Evolutionary conservation across 2,113 vertebrate genomes (phyloP).

Genomic region (Macaca nemestrina): DNA sequence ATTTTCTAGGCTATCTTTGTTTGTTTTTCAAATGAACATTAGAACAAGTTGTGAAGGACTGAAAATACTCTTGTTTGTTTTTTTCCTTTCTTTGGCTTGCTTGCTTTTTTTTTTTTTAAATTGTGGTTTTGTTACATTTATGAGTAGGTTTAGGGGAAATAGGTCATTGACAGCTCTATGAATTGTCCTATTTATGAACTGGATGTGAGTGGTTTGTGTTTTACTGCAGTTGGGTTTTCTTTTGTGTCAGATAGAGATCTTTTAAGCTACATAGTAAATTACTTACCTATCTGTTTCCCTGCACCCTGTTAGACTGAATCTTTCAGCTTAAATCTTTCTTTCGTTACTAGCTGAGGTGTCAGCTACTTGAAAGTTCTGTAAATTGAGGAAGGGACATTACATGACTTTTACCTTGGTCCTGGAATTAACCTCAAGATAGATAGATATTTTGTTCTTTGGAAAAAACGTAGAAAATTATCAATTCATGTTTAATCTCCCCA

Average conservation of each 20-base stretch:
- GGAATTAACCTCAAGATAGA: background rate
- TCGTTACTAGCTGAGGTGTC: background rate
- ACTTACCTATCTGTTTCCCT: background rate
- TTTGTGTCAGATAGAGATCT: background rate
- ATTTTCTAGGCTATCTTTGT: slow-evolving; percentile 5
- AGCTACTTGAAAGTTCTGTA: background rate
- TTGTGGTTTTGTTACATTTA: background rate
- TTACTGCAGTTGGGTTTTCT: background rate
- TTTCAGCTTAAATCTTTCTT: background rate
- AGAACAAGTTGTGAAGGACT: background rate
- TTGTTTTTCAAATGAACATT: background rate
- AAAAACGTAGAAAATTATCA: background rate
- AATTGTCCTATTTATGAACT: accelerated
- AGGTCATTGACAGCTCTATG: accelerated
- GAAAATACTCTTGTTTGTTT: background rate
- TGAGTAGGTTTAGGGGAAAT: background rate
- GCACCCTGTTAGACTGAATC: background rate
- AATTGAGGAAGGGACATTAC: background rate
- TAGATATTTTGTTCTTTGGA: background rate
- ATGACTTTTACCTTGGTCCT: background rate
- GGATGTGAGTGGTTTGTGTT: accelerated
- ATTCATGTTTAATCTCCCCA: background rate
- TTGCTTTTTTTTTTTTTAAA: background rate
- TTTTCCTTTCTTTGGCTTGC: background rate
- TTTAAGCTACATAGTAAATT: background rate